phyloP scores from a whole-genome alignment of 1,140 invertebrate species.

The Nebria ingens region DNA sequence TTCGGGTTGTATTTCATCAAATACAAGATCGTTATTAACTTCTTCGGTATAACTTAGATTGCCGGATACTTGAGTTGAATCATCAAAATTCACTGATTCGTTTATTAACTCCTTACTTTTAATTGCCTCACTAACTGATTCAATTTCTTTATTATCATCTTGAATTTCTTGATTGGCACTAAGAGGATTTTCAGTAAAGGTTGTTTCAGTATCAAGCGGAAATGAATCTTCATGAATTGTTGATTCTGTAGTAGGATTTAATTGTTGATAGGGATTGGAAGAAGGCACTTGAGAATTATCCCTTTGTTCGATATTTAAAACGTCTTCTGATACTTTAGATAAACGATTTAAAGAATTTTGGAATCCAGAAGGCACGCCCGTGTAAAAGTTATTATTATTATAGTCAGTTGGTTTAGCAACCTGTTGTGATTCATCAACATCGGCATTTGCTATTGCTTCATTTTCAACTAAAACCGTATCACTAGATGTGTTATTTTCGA shows the following conservation, averaged over 20 bases:
- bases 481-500: too few species aligned
- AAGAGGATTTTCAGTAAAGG: neutral
- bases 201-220: neutral
- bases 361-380: neutral
- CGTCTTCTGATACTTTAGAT: neutral
- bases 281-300: neutral
- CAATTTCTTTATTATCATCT: neutral
- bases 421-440: too few species aligned
- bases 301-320: neutral
- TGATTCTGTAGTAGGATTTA: neutral
- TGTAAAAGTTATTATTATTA: too few species aligned
- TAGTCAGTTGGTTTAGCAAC: too few species aligned
- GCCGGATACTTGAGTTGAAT: neutral
- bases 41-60: too few species aligned
- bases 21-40: too few species aligned
- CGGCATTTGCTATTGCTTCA: too few species aligned
- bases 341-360: neutral
- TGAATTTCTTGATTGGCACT: neutral
- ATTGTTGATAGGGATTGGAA: too few species aligned
- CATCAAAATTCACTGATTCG: neutral
- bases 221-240: neutral
- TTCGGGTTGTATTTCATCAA: too few species aligned
- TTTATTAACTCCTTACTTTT: neutral
- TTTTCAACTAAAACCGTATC: too few species aligned
- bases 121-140: neutral